Percentiles rank a stretch among this genome's conserved stretches.
Evolutionary conservation across 1,140 invertebrate species (phyloP).

Genomic region (Drosophila funebris): DNA sequence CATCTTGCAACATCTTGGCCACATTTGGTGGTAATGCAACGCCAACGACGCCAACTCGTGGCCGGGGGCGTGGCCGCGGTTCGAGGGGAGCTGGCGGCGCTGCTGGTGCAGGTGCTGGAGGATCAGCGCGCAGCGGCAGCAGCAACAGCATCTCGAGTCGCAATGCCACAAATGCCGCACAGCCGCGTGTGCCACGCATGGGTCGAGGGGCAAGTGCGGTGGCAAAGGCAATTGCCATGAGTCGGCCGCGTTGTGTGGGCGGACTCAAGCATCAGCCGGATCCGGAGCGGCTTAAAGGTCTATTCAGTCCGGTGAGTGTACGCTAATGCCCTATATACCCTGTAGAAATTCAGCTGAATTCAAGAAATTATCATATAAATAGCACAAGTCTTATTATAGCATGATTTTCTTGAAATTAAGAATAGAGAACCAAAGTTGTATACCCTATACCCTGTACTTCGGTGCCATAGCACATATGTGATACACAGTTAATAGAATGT

Average conservation of each 20-base stretch:
- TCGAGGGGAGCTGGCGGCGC: slow-evolving; percentile 58
- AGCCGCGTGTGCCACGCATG: slow-evolving; percentile 67
- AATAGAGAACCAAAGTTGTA: too few species aligned
- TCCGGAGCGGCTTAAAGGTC: slow-evolving; percentile 73
- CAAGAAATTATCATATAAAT: too few species aligned
- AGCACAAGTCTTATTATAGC: too few species aligned
- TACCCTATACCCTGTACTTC: too few species aligned
- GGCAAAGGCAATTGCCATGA: slow-evolving; percentile 75
- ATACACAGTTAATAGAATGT: too few species aligned
- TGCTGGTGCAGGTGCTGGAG: slow-evolving; percentile 28
- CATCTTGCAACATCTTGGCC: slow-evolving; percentile 16
- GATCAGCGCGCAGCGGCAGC: slow-evolving; percentile 37
- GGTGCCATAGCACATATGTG: too few species aligned
- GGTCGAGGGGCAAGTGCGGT: slow-evolving; percentile 75
- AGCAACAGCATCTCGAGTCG: background rate
- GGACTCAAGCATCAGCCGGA: slow-evolving; percentile 78
- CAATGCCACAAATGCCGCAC: slow-evolving; percentile 11
- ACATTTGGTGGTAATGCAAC: slow-evolving; percentile 7
- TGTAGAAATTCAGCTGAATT: too few species aligned
- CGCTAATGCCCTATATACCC: background rate
- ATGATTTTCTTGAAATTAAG: too few species aligned
- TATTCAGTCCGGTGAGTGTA: slow-evolving; percentile 79
- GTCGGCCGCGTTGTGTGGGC: slow-evolving; percentile 73
- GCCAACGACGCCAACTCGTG: slow-evolving; percentile 45
- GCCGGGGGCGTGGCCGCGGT: slow-evolving; percentile 71